phyloP scores from a whole-genome alignment of 2,797 vertebrate species.

The Tragopan temminckii region DNA sequence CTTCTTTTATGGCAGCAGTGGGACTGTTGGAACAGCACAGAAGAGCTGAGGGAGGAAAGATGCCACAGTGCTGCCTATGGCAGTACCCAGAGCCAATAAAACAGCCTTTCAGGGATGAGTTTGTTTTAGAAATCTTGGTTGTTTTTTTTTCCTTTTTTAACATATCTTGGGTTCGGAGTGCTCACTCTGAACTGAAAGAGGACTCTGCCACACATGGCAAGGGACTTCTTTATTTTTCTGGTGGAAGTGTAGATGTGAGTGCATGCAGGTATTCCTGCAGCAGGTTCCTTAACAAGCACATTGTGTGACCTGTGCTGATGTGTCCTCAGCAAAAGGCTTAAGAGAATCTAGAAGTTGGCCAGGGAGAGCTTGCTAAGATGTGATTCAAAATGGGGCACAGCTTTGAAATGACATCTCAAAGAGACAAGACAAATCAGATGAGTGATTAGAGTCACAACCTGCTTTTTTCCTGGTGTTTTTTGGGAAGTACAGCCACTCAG shows the following conservation, averaged over 20 bases:
- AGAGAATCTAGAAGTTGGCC: neutral
- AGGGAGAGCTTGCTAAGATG: neutral
- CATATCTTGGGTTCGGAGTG: neutral
- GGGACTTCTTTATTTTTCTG: neutral
- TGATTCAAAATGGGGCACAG: neutral
- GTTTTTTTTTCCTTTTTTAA: neutral
- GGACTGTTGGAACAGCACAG: neutral
- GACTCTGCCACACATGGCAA: neutral
- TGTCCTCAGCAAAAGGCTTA: neutral
- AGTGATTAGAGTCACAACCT: neutral
- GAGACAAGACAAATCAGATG: neutral
- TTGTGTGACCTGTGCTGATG: rapidly evolving
- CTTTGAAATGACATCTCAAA: neutral
- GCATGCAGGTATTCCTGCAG: neutral
- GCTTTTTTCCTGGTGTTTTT: neutral
- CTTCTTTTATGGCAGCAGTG: neutral
- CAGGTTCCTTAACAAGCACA: neutral
- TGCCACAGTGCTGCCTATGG: neutral
- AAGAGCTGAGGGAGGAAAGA: neutral
- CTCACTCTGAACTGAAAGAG: neutral
- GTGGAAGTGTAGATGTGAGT: neutral
- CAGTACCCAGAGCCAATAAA: neutral
- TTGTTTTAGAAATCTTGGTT: neutral
- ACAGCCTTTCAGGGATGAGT: neutral
- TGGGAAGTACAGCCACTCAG: neutral